Conservation (phyloP, 2,888 invertebrate species). For the Lithosia quadra region DNA sequence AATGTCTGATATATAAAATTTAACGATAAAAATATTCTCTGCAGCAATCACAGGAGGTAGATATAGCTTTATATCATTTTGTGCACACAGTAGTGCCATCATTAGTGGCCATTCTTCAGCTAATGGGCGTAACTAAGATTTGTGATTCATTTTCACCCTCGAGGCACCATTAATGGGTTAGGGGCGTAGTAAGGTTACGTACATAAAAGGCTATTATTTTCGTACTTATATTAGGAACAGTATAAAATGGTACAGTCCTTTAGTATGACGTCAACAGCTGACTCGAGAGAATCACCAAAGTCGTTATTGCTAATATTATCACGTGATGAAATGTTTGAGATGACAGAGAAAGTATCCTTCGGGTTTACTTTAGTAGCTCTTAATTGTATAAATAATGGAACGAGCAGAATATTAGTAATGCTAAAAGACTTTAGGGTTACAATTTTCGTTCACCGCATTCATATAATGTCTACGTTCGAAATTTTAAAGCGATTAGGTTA, state of each 20-base stretch:
- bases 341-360: conserved; percentile 15
- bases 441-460: neutral
- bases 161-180: neutral
- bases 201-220: neutral
- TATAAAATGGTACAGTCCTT: neutral
- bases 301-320: conserved; percentile 21
- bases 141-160: neutral
- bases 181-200: neutral
- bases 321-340: conserved; percentile 20
- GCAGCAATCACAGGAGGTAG: conserved; percentile 30
- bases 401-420: neutral
- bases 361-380: neutral
- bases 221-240: neutral
- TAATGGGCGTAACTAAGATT: conserved; percentile 16
- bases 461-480: neutral
- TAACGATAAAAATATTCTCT: conserved; percentile 40
- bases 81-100: conserved; percentile 20
- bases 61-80: conserved; percentile 25
- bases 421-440: neutral
- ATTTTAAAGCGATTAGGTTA: neutral
- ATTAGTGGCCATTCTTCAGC: conserved; percentile 19
- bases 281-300: conserved; percentile 14
- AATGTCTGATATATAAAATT: conserved; percentile 48
- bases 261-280: neutral
- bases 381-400: neutral